Percentiles rank a stretch among this genome's conserved stretches.
These are phyloP conservation scores for Clupea harengus DNA, from an alignment of 2,113 vertebrate species.

Conservation along the genomic window DNA sequence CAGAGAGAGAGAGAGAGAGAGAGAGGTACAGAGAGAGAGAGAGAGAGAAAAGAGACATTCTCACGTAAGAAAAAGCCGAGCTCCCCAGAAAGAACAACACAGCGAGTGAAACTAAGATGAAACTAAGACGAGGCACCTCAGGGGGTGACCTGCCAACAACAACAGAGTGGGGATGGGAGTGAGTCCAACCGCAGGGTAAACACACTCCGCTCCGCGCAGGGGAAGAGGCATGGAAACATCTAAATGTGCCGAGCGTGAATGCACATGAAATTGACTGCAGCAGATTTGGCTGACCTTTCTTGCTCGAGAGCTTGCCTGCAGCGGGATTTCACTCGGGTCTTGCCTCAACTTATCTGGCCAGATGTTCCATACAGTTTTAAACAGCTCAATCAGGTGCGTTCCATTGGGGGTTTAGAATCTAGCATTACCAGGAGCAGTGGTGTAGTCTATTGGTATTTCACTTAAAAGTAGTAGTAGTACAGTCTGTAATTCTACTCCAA, in stretches of 20 bases:
- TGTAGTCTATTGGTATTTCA: too few species aligned
- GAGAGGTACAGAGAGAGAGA: neutral
- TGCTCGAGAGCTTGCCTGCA: neutral
- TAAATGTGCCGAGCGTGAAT: neutral
- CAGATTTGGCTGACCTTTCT: neutral
- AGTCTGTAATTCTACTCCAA: too few species aligned
- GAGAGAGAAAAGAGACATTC: neutral
- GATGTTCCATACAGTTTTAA: constrained; percentile 6
- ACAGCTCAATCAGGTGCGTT: constrained; percentile 11
- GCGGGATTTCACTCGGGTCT: constrained; percentile 1
- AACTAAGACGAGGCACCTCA: neutral
- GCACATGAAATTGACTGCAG: constrained; percentile 11
- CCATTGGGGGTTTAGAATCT: neutral
- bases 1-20: neutral
- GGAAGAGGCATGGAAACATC: constrained; percentile 5
- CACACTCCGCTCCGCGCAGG: neutral
- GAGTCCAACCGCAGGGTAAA: neutral
- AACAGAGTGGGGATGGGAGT: constrained; percentile 14
- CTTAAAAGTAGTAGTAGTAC: too few species aligned
- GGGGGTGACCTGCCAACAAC: neutral
- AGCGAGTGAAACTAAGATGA: neutral
- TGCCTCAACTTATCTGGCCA: neutral
- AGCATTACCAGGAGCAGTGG: too few species aligned
- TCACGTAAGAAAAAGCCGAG: neutral
- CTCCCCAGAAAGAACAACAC: neutral